Evolutionary conservation across 2,113 vertebrate species (phyloP), one percentile per base, ranked within the genome.

Genomic region (Clarias magur): DNA sequence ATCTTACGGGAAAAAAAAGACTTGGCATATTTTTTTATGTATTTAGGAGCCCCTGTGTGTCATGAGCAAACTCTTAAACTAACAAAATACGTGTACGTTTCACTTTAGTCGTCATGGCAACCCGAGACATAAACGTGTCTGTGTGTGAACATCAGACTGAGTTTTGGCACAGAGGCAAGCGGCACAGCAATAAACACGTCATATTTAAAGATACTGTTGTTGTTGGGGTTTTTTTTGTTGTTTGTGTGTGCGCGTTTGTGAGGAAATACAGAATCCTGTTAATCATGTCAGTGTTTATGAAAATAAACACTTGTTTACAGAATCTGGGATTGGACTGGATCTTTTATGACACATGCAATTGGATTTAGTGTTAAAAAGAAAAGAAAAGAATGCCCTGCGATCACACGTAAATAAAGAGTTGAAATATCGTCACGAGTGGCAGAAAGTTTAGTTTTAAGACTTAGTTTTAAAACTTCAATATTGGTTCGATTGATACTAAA

Each of bases 251-350:
- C 48, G 7, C 48, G 7, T 48, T 48, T 48, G 48, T 48, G 48
- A 48, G 48, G 48, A 5, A 56, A 30, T n/a, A 27, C 76, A 30
- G 76, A 21, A 80, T 60, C 17, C 17, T 42, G 13, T 78, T 15
- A 13, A 53, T 54, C 17, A 27, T 38, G 19, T 60, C 16, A 19
- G 56, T 59, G 17, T 11, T 80, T 23, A 80, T 3, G 19, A 79
- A 78, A 78, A 54, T 8, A 56, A 79, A 56, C 78, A 60, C 78
- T 21, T 79, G 53, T 79, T 60, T 80, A 80, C 78, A 60, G 78
- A 80, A 12, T 21, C 8, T 11, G 12, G 11, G 76, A 59, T 59
- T 2, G 56, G 54, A 59, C 27, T 11, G 3, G 3, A 38, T 38
- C 19, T 19, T 1, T 30, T 5, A 30, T 1, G 78, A 21, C 30